Evolutionary conservation across 2,888 invertebrate genomes (phyloP).

Genomic region (Exocentrus adspersus): DNA sequence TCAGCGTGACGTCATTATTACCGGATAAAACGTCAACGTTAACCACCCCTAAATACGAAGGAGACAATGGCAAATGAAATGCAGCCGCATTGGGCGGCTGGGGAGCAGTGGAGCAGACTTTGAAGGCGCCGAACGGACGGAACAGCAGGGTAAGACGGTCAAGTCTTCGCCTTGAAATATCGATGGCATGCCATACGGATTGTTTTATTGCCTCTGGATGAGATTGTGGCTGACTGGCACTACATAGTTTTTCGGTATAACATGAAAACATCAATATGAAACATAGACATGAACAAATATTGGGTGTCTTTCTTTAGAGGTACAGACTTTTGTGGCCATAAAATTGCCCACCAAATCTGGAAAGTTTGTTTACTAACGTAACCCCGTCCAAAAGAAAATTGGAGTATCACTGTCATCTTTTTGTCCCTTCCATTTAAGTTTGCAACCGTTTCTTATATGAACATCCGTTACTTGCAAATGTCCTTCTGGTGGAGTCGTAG

Average conservation of each 20-base stretch:
- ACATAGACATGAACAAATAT: background rate
- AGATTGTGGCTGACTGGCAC: background rate
- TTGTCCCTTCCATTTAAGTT: too few species aligned
- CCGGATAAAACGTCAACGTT: constrained; percentile 51
- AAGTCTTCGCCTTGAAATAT: background rate
- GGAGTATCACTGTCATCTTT: too few species aligned
- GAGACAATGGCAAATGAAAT: constrained; percentile 27
- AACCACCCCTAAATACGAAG: constrained; percentile 33
- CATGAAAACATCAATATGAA: background rate
- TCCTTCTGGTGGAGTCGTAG: too few species aligned
- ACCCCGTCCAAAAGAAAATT: too few species aligned
- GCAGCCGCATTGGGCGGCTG: constrained; percentile 24
- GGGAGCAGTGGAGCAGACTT: constrained; percentile 14
- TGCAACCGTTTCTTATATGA: too few species aligned
- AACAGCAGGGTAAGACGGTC: background rate
- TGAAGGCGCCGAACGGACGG: background rate
- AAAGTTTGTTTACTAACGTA: too few species aligned
- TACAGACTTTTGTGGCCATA: too few species aligned
- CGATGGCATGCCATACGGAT: background rate
- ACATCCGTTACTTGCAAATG: too few species aligned
- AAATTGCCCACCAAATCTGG: too few species aligned
- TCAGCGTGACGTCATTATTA: constrained; percentile 51
- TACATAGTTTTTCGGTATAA: background rate
- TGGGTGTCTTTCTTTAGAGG: too few species aligned
- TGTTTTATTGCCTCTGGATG: background rate